Base-by-base conservation (phyloP, 2,797 vertebrate genomes). In the Chaunax sp. region DNA sequence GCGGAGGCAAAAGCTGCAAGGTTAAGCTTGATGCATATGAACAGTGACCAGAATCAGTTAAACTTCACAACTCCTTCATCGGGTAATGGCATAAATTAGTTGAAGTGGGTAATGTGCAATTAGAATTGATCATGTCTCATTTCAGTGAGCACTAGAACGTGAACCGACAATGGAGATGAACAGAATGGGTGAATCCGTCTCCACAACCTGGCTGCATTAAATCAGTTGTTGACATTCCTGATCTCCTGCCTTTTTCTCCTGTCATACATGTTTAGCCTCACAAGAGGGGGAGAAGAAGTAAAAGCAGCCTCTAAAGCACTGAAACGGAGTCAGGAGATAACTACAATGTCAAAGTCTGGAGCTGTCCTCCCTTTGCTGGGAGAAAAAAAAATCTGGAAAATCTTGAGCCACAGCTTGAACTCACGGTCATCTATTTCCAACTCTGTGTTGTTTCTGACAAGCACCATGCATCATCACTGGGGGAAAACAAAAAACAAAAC, bases 191-290 rank as follows among this genome's bases (percentile, higher is more conserved):
- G 57, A 69, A 25, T 80, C 53, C n/a, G 64, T 59, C 62, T 64
- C 28, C 43, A 30, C 57, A 59, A 66, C 37, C 59, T 59, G 53
- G 66, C 57, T 60, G 59, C 22, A 6, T 79, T 82, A 71, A 86
- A 83, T 75, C 37, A 18, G 70, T 75, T 83, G 76, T 76, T 86
- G 85, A 82, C 76, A 77, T 86, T 81, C 78, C 78, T 19, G 46
- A 52, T 81, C 52, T 11, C 37, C 35, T 38, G 53, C 44, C 53
- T 84, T 79, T 83, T 50, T 64, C 76, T 58, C 19, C 69, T 43
- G 63, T 82, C 81, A 74, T 59, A 62, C 75, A 75, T 64, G 44
- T 78, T 89, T 77, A 73, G 57, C 64, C 47, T 75, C 69, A 75
- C 64, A 35, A 59, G 25, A 74, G 35, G 40, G 50, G 68, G 37